Evolutionary conservation across 2,113 vertebrate species (phyloP), one percentile per base, ranked within the genome.

Genomic region (Steatornis caripensis): DNA sequence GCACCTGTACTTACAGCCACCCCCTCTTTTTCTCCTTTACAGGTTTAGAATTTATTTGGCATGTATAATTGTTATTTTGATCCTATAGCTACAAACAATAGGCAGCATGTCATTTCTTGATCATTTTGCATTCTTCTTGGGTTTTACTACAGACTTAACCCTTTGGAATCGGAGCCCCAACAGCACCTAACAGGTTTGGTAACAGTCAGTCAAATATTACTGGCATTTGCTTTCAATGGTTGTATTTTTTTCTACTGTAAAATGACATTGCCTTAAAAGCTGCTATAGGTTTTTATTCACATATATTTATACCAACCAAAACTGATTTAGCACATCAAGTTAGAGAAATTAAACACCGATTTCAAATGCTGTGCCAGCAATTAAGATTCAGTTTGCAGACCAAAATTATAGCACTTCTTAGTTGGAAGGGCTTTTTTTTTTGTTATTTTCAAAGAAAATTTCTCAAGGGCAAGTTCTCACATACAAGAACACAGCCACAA

Each of bases 21-120:
- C 95, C 97, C 96, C 93, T 96, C 95, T 95, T 96, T 96, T 89
- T 95, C 97, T 96, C 97, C 96, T 97, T 97, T 98, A 96, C 97
- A 98, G 98, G 98, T 98, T 98, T 97, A 98, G 98, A 97, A 98
- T 98, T 98, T 98, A 98, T 98, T 98, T 98, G 98, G 98, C 98
- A 97, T 97, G 97, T 95, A 96, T 97, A 98, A 98, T 98, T 98
- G 98, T 98, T 98, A 98, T 98, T 98, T 98, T 98, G 98, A 98
- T 98, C 97, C 97, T 95, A 95, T 94, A 98, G 97, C 94, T 87
- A 91, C 97, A 98, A 98, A 98, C 98, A 98, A 98, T 98, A 98
- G 98, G 96, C 95, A 98, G 98, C 98, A 97, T 97, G 98, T 98
- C 97, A 97, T 78, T 98, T 98, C 97, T 97, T 97, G 96, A 98